These are phyloP conservation scores for Plumapathes pennacea DNA, from an alignment of 92 coral and sea anemone genomes.

Conservation along the genomic window DNA sequence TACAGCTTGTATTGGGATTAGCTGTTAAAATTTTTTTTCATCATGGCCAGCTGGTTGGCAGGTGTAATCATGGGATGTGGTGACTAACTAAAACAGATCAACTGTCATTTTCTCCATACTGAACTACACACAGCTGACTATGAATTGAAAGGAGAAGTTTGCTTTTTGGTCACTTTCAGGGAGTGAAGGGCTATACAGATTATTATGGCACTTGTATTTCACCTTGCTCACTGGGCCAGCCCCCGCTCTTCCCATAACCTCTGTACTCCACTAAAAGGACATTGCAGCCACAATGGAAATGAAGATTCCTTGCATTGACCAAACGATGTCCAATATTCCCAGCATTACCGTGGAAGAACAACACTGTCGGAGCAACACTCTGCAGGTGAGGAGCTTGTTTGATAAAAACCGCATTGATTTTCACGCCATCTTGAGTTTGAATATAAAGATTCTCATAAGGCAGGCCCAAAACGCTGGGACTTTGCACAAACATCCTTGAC, in stretches of 20 bases:
- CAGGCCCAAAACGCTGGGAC: slow-evolving; percentile 82
- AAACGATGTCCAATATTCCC: slow-evolving; percentile 95
- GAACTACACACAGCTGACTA: too few relatives aligned
- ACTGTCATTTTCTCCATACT: too few relatives aligned
- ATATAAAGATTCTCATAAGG: slow-evolving; percentile 88
- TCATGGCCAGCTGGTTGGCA: too few relatives aligned
- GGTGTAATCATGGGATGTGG: too few relatives aligned
- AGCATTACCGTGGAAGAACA: slow-evolving; percentile 96
- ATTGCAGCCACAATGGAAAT: slow-evolving; percentile 87
- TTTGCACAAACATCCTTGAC: slow-evolving; percentile 90
- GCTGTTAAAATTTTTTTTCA: too few relatives aligned
- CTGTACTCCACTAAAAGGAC: slow-evolving; percentile 94
- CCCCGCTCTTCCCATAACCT: slow-evolving; percentile 97
- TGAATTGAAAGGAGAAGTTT: too few relatives aligned
- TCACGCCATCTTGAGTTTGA: slow-evolving; percentile 88
- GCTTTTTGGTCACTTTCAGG: too few relatives aligned
- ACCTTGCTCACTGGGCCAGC: slow-evolving; percentile 98
- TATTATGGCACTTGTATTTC: slow-evolving; percentile 5
- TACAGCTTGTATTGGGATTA: too few relatives aligned
- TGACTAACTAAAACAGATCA: too few relatives aligned
- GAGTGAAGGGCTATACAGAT: too few relatives aligned
- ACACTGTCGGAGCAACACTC: slow-evolving; percentile 77
- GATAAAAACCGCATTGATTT: slow-evolving; percentile 84
- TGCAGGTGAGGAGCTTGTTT: slow-evolving; percentile 82
- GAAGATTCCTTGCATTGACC: slow-evolving; percentile 75